Evolutionary conservation across 1,140 invertebrate species (phyloP).

Genomic region (Lasioglossum baleicum): DNA sequence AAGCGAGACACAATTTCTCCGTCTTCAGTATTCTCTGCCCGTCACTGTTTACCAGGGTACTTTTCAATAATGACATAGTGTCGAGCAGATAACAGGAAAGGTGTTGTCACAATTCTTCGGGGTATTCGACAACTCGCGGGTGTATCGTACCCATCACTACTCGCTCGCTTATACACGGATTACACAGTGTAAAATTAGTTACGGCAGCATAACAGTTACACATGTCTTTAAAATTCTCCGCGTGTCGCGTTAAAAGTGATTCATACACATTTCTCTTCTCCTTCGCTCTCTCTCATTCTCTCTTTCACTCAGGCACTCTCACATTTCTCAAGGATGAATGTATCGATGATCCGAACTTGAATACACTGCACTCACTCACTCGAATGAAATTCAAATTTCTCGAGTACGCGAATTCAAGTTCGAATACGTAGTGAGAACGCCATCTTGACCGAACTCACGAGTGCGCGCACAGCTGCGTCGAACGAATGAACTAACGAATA

Average conservation of each 20-base stretch:
- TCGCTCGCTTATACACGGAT: neutral
- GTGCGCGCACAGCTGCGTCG: conserved; percentile 12
- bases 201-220: neutral
- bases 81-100: too few relatives aligned
- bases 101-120: neutral
- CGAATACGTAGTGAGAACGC: too few relatives aligned
- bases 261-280: neutral
- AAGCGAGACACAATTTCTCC: neutral
- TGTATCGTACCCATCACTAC: neutral
- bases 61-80: too few relatives aligned
- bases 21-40: neutral
- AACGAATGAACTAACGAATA: conserved; percentile 44
- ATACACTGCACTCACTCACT: too few relatives aligned
- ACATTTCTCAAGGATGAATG: conserved; percentile 14
- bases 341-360: neutral
- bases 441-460: conserved; percentile 1
- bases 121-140: neutral
- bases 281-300: neutral
- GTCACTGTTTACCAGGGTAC: too few relatives aligned
- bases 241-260: neutral
- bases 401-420: too few relatives aligned
- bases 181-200: conserved; percentile 3
- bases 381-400: too few relatives aligned
- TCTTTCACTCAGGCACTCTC: conserved; percentile 1
- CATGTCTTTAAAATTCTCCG: neutral